Evolutionary conservation across 2,888 invertebrate genomes (phyloP).

Genomic region (Stictocephala bisonia): DNA sequence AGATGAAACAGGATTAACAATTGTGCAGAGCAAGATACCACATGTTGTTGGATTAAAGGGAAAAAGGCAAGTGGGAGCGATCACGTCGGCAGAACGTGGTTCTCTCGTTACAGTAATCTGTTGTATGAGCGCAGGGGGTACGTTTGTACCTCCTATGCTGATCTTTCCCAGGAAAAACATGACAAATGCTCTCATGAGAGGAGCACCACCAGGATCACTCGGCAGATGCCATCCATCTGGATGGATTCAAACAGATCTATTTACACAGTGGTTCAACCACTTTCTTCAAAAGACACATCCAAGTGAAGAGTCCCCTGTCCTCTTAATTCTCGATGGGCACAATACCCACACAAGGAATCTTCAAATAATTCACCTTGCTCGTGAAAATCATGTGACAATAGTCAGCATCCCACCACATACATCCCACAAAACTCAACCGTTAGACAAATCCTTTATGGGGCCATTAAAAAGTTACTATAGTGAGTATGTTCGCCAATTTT

Average conservation of each 20-base stretch:
- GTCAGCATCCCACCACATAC: constrained; percentile 48
- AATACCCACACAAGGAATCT: constrained; percentile 51
- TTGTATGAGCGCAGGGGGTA: constrained; percentile 60
- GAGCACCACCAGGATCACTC: constrained; percentile 59
- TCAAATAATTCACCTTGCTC: constrained; percentile 44
- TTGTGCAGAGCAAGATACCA: constrained; percentile 59
- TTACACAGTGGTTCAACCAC: constrained; percentile 62
- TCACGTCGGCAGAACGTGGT: constrained; percentile 62
- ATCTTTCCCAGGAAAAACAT: constrained; percentile 62
- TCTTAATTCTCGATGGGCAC: constrained; percentile 54
- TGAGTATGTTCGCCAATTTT: constrained; percentile 59
- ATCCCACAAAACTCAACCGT: constrained; percentile 47
- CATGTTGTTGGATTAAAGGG: constrained; percentile 60
- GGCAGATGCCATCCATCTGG: constrained; percentile 59
- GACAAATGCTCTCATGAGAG: constrained; percentile 59
- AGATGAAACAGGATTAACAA: constrained; percentile 62
- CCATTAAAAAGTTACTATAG: constrained; percentile 46
- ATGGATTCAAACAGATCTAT: constrained; percentile 61
- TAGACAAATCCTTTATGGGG: constrained; percentile 47
- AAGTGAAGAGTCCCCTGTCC: constrained; percentile 53
- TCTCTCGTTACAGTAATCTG: constrained; percentile 59
- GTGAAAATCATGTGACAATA: constrained; percentile 41
- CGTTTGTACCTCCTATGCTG: constrained; percentile 61
- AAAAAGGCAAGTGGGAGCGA: constrained; percentile 60
- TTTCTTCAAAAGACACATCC: constrained; percentile 57